Evolutionary conservation across 2,113 vertebrate species (phyloP), one percentile per base, ranked within the genome.

Genomic region (Ophiodon elongatus): DNA sequence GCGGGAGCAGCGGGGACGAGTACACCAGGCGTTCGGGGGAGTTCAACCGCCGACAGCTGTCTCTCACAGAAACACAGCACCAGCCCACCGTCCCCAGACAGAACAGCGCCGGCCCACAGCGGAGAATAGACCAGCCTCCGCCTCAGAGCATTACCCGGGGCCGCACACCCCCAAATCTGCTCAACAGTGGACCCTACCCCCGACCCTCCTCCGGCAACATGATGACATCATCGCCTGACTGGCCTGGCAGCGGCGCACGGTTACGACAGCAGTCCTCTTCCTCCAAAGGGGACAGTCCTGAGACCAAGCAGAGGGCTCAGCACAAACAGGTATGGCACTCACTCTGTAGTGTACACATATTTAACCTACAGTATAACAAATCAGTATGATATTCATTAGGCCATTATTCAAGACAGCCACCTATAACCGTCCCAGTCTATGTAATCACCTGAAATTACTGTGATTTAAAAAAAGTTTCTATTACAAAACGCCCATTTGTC

Each of bases 271-370:
- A 98, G 93, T 97, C 97, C 0, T 98, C 97, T 0, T 99, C 98
- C 15, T 99, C 98, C 80, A 99, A 99, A 88, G 97, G 97, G 0
- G 98, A 99, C 93, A 99, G 98, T 84, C 98, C 98, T 0, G 98
- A 99, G 94, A 97, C 96, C 83, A 99, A 99, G 89, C 98, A 98
- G 52, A 96, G 97, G 8, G 94, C 94, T 0, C 93, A 95, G 85
- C 97, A 99, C 93, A 99, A 98, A 68, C 98, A 99, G 97, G 98
- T 99, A 88, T 90, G 94, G 4, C 17, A 11, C 23, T 63, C 17
- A 13, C n/a, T 3, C 13, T 17, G 10, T 27, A 3, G 17, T 4
- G 1, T 13, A 27, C 50, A 33, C 47, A 29, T 29, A 6, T 76
- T 17, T 23, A 65, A 47, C 41, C 39, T 7, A 27, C 6, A 57